A percentile compares a stretch with the other conserved stretches of the same genome.
Evolutionary conservation across 2,113 vertebrate species (phyloP).

Genomic region (Hylia prasina): DNA sequence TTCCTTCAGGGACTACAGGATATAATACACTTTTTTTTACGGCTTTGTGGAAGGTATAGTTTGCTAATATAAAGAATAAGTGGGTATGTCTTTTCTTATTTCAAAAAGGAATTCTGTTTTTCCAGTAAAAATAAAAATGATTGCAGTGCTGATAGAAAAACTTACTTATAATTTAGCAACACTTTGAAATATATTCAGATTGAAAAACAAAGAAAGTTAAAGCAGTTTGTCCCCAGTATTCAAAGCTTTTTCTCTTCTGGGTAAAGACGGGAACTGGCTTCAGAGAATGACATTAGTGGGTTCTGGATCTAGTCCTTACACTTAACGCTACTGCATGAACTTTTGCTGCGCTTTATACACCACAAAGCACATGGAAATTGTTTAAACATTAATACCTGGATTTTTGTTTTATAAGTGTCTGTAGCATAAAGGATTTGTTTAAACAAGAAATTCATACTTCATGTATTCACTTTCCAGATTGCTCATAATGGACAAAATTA

Average conservation of each 20-base stretch:
- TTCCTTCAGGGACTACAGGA: not conserved
- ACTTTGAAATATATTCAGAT: not conserved
- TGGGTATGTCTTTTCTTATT: not conserved
- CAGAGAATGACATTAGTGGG: not conserved
- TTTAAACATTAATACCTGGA: not conserved
- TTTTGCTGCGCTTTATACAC: not conserved
- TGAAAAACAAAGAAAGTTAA: not conserved
- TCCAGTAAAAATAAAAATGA: not conserved
- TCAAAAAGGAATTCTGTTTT: not conserved
- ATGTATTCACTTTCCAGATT: not conserved
- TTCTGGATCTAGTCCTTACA: not conserved
- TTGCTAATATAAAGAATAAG: not conserved
- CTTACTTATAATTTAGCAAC: not conserved
- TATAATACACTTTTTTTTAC: not conserved
- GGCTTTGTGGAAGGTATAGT: not conserved
- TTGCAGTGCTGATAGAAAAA: not conserved
- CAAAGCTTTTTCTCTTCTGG: not conserved
- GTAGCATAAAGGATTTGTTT: not conserved
- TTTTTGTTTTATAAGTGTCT: not conserved
- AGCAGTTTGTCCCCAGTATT: not conserved
- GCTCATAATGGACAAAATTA: not conserved
- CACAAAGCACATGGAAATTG: not conserved
- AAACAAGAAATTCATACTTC: not conserved
- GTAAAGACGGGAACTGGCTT: not conserved
- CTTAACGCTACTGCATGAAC: not conserved